Evolutionary conservation across 2,888 invertebrate genomes (phyloP).

Genomic region (Andrena chrysosceles): DNA sequence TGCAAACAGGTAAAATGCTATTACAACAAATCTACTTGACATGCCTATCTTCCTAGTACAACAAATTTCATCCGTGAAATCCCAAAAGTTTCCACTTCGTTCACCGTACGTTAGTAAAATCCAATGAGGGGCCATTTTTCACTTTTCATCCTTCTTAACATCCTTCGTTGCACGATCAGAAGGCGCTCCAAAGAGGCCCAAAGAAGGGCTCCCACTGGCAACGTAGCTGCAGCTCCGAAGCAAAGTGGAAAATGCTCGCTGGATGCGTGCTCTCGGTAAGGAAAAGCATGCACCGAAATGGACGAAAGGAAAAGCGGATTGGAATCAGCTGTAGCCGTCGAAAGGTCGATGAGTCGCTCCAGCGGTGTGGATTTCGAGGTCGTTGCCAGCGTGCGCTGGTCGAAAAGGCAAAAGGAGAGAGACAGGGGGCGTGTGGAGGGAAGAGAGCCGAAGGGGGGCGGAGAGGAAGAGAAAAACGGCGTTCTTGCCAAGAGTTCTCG

Average conservation of each 20-base stretch:
- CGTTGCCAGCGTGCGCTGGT: conserved; percentile 63
- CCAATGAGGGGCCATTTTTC: not conserved
- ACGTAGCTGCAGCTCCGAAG: not conserved
- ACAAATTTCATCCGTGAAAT: too few relatives aligned
- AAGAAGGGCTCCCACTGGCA: not conserved
- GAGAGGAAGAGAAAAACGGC: conserved; percentile 59
- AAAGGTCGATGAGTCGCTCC: conserved; percentile 71
- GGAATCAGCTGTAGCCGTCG: conserved; percentile 59
- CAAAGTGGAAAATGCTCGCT: not conserved
- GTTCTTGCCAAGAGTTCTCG: conserved; percentile 67
- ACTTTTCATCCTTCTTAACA: not conserved
- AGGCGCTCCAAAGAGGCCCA: not conserved
- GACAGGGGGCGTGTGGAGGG: not conserved
- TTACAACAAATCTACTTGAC: too few relatives aligned
- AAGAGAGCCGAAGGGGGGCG: conserved; percentile 10
- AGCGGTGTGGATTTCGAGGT: conserved; percentile 69
- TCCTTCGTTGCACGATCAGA: not conserved
- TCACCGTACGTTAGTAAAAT: too few relatives aligned
- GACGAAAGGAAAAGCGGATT: conserved; percentile 55
- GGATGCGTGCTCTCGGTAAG: not conserved
- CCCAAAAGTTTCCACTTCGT: too few relatives aligned
- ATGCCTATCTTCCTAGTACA: too few relatives aligned
- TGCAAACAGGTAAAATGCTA: too few relatives aligned
- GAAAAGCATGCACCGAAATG: conserved; percentile 19
- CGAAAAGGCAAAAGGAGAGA: conserved; percentile 67